Percentiles rank a stretch among this genome's conserved stretches.
Conservation (phyloP, 2,888 invertebrate genomes). For the Dolichomitus sp. region DNA sequence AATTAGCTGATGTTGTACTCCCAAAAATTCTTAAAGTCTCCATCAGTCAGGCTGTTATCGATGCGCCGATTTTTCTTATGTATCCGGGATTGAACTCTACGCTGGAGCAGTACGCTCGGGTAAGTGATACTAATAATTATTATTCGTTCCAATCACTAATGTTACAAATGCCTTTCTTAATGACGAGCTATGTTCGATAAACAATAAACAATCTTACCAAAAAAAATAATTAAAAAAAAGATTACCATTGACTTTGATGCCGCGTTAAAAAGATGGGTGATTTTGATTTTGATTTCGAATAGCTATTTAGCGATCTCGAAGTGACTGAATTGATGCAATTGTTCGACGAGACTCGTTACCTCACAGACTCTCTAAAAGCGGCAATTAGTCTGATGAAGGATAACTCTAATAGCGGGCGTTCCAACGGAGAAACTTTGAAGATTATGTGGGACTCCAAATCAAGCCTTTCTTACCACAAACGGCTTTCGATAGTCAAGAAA, state of each 20-base stretch:
- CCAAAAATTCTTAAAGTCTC: constrained; percentile 86
- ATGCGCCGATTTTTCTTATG: constrained; percentile 86
- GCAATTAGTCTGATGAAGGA: constrained; percentile 80
- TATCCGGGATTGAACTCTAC: constrained; percentile 85
- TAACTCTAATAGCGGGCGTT: constrained; percentile 15
- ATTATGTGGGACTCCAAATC: constrained; percentile 88
- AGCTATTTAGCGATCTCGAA: constrained; percentile 85
- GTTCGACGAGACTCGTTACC: constrained; percentile 85
- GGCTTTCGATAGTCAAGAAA: constrained; percentile 87
- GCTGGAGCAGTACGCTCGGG: constrained; percentile 86
- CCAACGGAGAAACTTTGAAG: constrained; percentile 83
- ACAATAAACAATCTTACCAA: no score
- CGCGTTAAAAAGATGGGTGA: not conserved
- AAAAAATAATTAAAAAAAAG: no score
- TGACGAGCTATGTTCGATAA: no score
- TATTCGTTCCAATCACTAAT: no score
- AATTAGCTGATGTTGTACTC: constrained; percentile 84
- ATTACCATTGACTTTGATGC: not conserved
- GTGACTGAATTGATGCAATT: constrained; percentile 83
- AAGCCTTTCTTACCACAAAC: constrained; percentile 89
- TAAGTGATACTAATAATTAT: constrained; percentile 80
- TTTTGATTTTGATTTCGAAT: constrained; percentile 60
- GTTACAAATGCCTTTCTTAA: no score
- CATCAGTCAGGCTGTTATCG: constrained; percentile 85
- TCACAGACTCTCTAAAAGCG: constrained; percentile 86